Percentiles rank a stretch among this genome's conserved stretches.
phyloP scores from a whole-genome alignment of 2,888 invertebrate species.

The Tetragonisca angustula region DNA sequence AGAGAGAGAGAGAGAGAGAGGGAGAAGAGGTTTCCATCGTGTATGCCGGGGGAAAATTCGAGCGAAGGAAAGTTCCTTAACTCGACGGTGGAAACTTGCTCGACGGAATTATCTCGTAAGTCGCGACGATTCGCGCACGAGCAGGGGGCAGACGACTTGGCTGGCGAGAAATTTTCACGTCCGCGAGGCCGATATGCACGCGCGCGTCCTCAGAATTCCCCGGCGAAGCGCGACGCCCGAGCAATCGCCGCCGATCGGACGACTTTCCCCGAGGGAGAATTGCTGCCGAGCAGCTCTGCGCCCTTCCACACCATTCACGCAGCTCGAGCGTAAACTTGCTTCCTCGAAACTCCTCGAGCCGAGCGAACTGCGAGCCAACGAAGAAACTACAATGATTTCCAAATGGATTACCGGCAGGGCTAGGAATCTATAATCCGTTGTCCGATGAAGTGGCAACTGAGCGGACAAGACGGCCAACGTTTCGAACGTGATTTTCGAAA shows the following conservation, averaged over 20 bases:
- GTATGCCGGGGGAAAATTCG: slow-evolving; percentile 57
- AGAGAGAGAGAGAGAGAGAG: too few relatives aligned
- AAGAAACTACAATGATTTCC: slow-evolving; percentile 22
- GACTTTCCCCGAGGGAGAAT: slow-evolving; percentile 53
- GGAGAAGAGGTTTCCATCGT: slow-evolving; percentile 28
- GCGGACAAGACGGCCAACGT: background rate
- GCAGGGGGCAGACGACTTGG: slow-evolving; percentile 10
- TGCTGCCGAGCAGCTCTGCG: slow-evolving; percentile 21
- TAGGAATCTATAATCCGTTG: slow-evolving; percentile 17
- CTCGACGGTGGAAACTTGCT: slow-evolving; percentile 69
- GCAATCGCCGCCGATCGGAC: slow-evolving; percentile 46
- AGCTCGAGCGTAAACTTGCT: slow-evolving; percentile 62
- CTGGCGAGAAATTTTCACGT: slow-evolving; percentile 64
- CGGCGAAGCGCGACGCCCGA: slow-evolving; percentile 33
- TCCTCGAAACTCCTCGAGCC: slow-evolving; percentile 32
- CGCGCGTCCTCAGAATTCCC: slow-evolving; percentile 39
- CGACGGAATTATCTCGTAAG: slow-evolving; percentile 69
- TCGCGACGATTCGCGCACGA: slow-evolving; percentile 52
- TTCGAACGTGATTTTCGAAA: background rate
- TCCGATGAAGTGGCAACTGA: slow-evolving; percentile 3
- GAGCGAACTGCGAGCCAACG: background rate
- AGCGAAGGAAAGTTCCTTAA: slow-evolving; percentile 65
- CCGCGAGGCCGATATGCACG: slow-evolving; percentile 48
- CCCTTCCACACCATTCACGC: slow-evolving; percentile 12
- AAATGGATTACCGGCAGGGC: slow-evolving; percentile 40